Conservation (phyloP, 2,888 invertebrate genomes). For the Glyphotaelius pellucidus region DNA sequence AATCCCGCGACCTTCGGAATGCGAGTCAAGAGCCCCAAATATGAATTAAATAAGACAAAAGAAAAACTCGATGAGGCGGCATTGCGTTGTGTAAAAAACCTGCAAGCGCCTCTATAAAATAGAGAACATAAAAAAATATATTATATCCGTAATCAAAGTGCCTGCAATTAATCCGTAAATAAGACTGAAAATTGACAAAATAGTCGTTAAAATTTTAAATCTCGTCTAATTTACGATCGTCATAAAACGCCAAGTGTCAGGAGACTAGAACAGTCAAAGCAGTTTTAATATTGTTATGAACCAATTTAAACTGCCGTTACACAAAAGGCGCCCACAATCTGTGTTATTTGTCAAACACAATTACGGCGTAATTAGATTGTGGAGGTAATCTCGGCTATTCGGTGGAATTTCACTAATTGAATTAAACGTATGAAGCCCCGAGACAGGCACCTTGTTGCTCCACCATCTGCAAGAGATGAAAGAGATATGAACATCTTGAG, state of each 20-base stretch:
- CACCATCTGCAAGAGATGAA: neutral
- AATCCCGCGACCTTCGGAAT: too few relatives aligned
- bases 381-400: slow-evolving; percentile 47
- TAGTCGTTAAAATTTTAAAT: neutral
- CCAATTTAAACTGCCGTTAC: slow-evolving; percentile 53
- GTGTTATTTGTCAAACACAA: slow-evolving; percentile 62
- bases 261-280: neutral
- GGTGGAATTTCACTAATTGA: slow-evolving; percentile 49
- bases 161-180: too few relatives aligned
- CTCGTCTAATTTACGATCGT: neutral
- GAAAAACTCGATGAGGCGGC: too few relatives aligned
- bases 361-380: slow-evolving; percentile 61
- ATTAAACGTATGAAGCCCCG: slow-evolving; percentile 36
- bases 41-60: too few relatives aligned
- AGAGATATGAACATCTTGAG: neutral
- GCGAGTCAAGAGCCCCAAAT: too few relatives aligned
- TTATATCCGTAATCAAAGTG: too few relatives aligned
- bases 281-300: slow-evolving; percentile 38
- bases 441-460: slow-evolving; percentile 23
- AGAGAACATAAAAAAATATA: too few relatives aligned
- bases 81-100: too few relatives aligned
- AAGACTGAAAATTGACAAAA: too few relatives aligned
- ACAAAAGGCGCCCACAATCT: slow-evolving; percentile 48
- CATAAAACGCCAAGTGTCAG: neutral
- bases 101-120: too few relatives aligned